Percentiles rank a stretch among this genome's conserved stretches.
Evolutionary conservation across 2,888 invertebrate genomes (phyloP).

Genomic region (Cynaeus angustus): DNA sequence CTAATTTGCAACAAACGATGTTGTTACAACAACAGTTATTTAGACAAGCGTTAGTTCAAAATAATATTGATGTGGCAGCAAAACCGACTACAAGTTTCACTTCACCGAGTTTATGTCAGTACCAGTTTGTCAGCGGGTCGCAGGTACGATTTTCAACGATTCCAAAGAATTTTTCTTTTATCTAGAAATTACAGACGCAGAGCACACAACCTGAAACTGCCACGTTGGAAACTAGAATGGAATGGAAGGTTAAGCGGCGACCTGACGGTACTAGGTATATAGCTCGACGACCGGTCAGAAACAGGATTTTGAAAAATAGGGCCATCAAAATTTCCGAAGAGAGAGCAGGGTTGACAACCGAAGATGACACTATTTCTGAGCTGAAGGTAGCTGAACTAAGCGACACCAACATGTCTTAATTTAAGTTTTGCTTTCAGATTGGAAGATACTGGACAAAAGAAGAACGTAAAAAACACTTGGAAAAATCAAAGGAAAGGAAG

Average conservation of each 20-base stretch:
- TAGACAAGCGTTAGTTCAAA: conserved; percentile 72
- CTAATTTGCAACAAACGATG: conserved; percentile 81
- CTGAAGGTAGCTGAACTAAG: conserved; percentile 76
- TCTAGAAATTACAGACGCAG: conserved; percentile 43
- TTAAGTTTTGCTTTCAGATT: conserved; percentile 53
- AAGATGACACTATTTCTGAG: conserved; percentile 86
- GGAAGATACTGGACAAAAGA: conserved; percentile 86
- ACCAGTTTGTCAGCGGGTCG: conserved; percentile 74
- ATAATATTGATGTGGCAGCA: conserved; percentile 60
- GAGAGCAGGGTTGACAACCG: conserved; percentile 78
- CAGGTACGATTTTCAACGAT: conserved; percentile 50
- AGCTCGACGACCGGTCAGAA: conserved; percentile 81
- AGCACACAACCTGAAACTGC: conserved; percentile 52
- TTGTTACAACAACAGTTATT: conserved; percentile 80
- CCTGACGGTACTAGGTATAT: conserved; percentile 86
- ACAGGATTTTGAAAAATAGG: conserved; percentile 79
- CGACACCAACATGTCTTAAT: no score
- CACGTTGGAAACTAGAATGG: conserved; percentile 73
- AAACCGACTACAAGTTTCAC: conserved; percentile 71
- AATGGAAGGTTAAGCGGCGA: conserved; percentile 85
- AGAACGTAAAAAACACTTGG: conserved; percentile 83
- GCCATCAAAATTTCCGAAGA: conserved; percentile 80
- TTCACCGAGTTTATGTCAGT: conserved; percentile 76
- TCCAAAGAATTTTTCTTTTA: background rate
- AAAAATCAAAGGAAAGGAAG: conserved; percentile 79